These are phyloP conservation scores for Choreutis nemorana DNA, from an alignment of 2,888 invertebrate genomes.

Conservation along the genomic window DNA sequence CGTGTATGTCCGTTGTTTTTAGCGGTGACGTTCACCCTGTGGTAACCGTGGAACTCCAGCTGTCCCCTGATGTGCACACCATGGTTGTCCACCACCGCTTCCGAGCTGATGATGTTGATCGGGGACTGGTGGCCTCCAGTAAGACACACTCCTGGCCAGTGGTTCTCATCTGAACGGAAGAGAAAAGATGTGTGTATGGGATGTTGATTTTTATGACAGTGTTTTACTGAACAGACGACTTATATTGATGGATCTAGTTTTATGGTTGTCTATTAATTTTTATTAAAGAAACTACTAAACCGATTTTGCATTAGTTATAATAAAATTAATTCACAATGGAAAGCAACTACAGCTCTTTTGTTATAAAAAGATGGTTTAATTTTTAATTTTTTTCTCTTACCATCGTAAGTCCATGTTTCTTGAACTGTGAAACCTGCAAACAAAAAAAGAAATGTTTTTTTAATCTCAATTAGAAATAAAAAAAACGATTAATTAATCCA, in stretches of 20 bases:
- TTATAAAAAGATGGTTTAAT: background rate
- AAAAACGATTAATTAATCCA: too few species aligned
- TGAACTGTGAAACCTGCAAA: constrained; percentile 32
- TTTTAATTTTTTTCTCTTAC: constrained; percentile 19
- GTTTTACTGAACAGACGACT: too few species aligned
- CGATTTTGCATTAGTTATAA: too few species aligned
- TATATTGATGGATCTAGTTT: too few species aligned
- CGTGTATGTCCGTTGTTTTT: constrained; percentile 46
- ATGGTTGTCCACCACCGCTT: constrained; percentile 55
- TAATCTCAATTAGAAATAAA: too few species aligned
- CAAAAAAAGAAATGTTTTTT: constrained; percentile 8
- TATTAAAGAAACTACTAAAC: too few species aligned
- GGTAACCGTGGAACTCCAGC: constrained; percentile 37
- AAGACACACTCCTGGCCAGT: constrained; percentile 73
- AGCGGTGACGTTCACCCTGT: constrained; percentile 26
- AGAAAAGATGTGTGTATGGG: too few species aligned
- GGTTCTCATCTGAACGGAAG: constrained; percentile 24
- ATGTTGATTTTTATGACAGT: too few species aligned
- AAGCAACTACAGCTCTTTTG: too few species aligned
- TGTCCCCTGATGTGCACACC: constrained; percentile 41
- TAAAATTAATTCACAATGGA: too few species aligned
- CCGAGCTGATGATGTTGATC: constrained; percentile 71
- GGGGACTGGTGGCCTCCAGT: constrained; percentile 77
- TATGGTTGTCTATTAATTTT: too few species aligned
- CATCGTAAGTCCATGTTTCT: constrained; percentile 37